Percentiles rank a stretch among this genome's conserved stretches.
These are phyloP conservation scores for Pseudopleuronectes americanus DNA, from an alignment of 2,797 vertebrate species.

Conservation along the genomic window DNA sequence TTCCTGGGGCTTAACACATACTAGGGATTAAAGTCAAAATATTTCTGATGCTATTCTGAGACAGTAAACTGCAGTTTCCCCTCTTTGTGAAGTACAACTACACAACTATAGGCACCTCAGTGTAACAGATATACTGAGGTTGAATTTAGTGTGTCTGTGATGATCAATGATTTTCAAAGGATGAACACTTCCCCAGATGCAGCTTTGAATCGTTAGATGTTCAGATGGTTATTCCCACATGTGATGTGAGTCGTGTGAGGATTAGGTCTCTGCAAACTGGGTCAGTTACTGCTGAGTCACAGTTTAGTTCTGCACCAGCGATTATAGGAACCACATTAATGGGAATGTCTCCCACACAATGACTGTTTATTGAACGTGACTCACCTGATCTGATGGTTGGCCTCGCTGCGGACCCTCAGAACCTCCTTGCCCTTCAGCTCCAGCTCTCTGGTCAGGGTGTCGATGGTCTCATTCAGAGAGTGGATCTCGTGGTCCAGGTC, in stretches of 20 bases:
- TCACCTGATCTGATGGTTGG: constrained; percentile 96
- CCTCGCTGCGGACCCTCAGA: constrained; percentile 94
- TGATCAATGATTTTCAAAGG: background rate
- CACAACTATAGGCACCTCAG: too few relatives aligned
- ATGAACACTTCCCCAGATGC: background rate
- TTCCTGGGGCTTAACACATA: background rate
- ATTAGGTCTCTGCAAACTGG: constrained; percentile 17
- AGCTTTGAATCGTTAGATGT: constrained; percentile 6
- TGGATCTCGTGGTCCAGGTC: constrained; percentile 95
- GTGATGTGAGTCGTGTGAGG: background rate
- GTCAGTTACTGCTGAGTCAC: constrained; percentile 15
- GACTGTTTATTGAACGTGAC: background rate
- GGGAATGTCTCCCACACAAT: background rate
- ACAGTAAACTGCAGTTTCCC: too few relatives aligned
- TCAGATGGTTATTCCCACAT: constrained; percentile 13
- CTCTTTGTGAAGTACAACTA: too few relatives aligned
- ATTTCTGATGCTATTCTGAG: background rate
- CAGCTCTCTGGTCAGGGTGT: constrained; percentile 93
- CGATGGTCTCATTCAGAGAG: constrained; percentile 94
- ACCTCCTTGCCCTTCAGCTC: constrained; percentile 98
- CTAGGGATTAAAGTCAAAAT: background rate
- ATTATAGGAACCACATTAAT: background rate
- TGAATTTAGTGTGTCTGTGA: background rate
- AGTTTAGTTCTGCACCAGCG: background rate
- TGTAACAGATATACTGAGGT: background rate